A percentile compares a stretch with the other conserved stretches of the same genome.
These are phyloP conservation scores for Erinaceus europaeus DNA, from an alignment of 2,113 vertebrate genomes.

Conservation along the genomic window DNA sequence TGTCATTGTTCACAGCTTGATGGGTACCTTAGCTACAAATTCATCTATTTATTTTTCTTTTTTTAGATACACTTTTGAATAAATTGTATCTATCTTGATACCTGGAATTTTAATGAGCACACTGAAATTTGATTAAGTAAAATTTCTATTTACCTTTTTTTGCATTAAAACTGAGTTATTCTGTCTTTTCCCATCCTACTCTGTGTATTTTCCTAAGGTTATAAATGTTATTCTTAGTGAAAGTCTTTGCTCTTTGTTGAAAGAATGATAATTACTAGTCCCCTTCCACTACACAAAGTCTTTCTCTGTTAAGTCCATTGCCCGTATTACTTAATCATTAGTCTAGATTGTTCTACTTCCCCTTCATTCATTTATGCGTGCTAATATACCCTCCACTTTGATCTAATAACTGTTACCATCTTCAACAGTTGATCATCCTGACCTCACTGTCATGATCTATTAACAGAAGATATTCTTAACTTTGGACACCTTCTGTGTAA, in stretches of 20 bases:
- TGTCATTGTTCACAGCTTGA: not conserved
- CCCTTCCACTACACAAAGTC: not conserved
- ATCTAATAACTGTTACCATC: not conserved
- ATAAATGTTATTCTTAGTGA: conserved; percentile 29
- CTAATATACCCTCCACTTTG: conserved; percentile 24
- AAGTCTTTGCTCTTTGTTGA: conserved; percentile 13
- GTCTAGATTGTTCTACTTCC: not conserved
- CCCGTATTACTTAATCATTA: not conserved
- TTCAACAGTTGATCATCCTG: not conserved
- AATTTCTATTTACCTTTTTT: not conserved
- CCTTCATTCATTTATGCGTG: not conserved
- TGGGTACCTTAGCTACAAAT: not conserved
- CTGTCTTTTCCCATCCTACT: not conserved
- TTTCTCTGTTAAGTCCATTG: not conserved
- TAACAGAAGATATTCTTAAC: not conserved
- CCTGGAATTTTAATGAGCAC: too few species aligned
- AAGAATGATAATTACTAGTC: not conserved
- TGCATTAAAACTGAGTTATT: conserved; percentile 16
- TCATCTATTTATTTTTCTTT: not conserved
- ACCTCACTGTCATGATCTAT: not conserved
- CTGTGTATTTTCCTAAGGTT: not conserved
- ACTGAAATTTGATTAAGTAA: too few species aligned
- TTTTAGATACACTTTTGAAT: not conserved
- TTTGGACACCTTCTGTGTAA: not conserved
- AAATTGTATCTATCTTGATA: too few species aligned